Conservation (phyloP, 2,797 vertebrate genomes). For the Myoxocephalus aenaeus region DNA sequence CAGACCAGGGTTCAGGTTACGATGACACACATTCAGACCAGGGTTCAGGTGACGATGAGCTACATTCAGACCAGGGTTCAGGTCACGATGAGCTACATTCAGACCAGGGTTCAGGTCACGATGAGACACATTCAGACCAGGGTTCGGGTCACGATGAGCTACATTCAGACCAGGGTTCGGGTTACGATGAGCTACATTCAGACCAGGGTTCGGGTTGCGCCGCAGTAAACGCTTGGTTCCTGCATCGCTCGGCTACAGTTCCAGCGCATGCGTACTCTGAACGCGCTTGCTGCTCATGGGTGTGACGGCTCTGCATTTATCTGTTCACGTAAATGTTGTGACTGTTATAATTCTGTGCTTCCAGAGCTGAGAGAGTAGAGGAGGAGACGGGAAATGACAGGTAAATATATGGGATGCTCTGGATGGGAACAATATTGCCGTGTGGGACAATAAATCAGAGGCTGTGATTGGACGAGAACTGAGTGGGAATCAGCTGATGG, state of each 20-base stretch:
- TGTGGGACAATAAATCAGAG: background rate
- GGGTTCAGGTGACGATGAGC: background rate
- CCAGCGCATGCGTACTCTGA: conserved; percentile 41
- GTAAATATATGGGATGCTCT: conserved; percentile 73
- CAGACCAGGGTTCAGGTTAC: background rate
- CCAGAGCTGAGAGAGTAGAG: conserved; percentile 78
- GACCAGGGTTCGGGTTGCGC: too few species aligned
- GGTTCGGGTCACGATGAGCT: too few species aligned
- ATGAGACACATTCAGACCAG: too few species aligned
- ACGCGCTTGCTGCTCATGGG: too few species aligned
- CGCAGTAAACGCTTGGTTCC: conserved; percentile 27
- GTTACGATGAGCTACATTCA: conserved; percentile 34
- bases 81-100: conserved; percentile 33
- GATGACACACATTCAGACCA: too few species aligned
- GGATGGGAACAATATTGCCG: conserved; percentile 27
- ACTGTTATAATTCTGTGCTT: conserved; percentile 78
- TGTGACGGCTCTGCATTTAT: background rate
- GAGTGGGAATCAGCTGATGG: background rate
- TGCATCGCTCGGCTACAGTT: conserved; percentile 20
- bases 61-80: too few species aligned
- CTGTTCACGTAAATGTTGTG: conserved; percentile 51
- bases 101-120: background rate
- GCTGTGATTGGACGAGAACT: background rate
- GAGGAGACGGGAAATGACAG: conserved; percentile 73
- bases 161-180: too few species aligned